phyloP scores from a whole-genome alignment of 2,888 invertebrate species.

The Oligia latruncula region DNA sequence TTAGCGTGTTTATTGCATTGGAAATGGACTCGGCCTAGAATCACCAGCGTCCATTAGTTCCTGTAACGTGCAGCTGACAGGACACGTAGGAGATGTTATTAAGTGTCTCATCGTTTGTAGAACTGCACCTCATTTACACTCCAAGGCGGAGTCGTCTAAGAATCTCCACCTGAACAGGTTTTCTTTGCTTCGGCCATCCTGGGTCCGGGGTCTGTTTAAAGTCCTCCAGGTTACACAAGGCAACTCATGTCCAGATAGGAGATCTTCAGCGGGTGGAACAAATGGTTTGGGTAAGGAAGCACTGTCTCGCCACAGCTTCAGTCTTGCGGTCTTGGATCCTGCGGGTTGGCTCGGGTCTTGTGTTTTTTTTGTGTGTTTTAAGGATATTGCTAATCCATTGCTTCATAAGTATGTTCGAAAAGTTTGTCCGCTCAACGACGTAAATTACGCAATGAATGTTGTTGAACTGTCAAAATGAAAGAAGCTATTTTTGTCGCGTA shows the following conservation, averaged over 20 bases:
- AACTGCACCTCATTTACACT: too few relatives aligned
- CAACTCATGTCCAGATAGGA: too few relatives aligned
- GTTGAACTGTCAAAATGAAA: background rate
- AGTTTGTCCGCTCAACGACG: background rate
- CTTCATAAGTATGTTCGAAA: background rate
- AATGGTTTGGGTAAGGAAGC: background rate
- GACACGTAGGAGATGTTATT: too few relatives aligned
- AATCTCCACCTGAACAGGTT: background rate
- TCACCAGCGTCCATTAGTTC: too few relatives aligned
- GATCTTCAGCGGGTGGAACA: too few relatives aligned
- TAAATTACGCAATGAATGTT: background rate
- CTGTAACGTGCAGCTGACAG: too few relatives aligned
- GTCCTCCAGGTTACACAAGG: background rate
- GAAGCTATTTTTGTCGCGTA: background rate
- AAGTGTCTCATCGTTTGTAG: too few relatives aligned
- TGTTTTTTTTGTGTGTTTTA: background rate
- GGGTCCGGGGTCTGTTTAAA: too few relatives aligned
- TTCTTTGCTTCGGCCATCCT: background rate
- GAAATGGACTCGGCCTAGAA: too few relatives aligned
- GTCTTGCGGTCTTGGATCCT: too few relatives aligned
- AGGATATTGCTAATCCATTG: background rate
- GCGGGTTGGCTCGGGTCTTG: too few relatives aligned
- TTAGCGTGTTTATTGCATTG: background rate
- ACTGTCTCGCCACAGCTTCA: background rate
- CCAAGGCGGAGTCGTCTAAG: too few relatives aligned